Evolutionary conservation across 2,888 invertebrate species (phyloP), one percentile per base, ranked within the genome.

Genomic region (Mesorhabditis sp.): DNA sequence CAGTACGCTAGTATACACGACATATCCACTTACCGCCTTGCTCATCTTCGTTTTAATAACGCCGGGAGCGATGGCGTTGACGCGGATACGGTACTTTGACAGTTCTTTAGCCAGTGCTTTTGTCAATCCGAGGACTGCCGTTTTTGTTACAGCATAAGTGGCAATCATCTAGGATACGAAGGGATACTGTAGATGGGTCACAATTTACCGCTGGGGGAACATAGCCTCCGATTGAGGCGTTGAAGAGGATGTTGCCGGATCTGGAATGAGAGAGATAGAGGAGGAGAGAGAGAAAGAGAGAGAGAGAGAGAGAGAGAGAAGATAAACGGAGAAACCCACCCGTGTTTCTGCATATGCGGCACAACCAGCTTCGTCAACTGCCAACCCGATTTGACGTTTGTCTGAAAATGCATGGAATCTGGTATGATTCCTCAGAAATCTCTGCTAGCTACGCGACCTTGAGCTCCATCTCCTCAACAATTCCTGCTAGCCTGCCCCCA

Each of bases 11-110:
- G 45, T 28, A 4, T 15, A 28, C 28, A 28, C 28, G 28, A 28
- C 28, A 28, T 28, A 28, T 65, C 43, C n/a, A 63, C 78, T 66
- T 45, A 88, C 88, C 65, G 85, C 85, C 76, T 83, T 72, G 77
- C 95, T 92, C 88, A 98, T 95, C 84, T 92, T 92, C 0, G 96
- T 98, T 82, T 91, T 90, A 66, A 97, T 91, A 61, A 96, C 88
- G 63, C 97, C 97, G 43, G 97, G 95, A 15, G 94, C 93, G 50
- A 97, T 89, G 82, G 92, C 92, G 87, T 97, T 97, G 0, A 96
- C 94, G 77, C 95, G 90, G 78, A 97, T 95, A 76, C 93, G 93
- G 76, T 92, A 91, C 6, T 88, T 81, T 0, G 91, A 92, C 62
- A 94, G 88, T 85, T 93, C 92, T 73, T 88, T 88, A 3, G 94